Conservation (phyloP, 37 sponge, comb jelly and placozoan genomes). For the Mnemiopsis leidyi region DNA sequence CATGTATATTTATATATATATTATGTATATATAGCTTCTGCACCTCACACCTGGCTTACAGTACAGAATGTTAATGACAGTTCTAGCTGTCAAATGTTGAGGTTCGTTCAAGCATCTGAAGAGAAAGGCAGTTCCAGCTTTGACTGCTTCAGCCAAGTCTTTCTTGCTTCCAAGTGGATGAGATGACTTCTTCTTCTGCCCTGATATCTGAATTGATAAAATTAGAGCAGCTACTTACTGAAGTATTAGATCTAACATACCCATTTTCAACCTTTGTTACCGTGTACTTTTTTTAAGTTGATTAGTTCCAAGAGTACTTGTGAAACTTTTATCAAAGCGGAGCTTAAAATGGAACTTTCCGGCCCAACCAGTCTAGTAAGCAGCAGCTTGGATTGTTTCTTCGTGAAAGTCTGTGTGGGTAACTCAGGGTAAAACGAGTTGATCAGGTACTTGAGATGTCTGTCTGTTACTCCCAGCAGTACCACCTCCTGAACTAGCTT, state of each 20-base stretch:
- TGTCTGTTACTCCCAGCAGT: background rate
- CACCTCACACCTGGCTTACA: conserved; percentile 14
- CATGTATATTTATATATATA: too few species aligned
- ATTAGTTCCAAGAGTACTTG: too few species aligned
- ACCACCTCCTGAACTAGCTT: background rate
- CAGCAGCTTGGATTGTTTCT: background rate
- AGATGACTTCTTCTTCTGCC: conserved; percentile 4
- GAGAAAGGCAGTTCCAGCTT: background rate
- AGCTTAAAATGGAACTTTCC: too few species aligned
- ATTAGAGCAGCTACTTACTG: too few species aligned
- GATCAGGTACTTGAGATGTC: background rate
- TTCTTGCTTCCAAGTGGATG: background rate
- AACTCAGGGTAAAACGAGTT: background rate
- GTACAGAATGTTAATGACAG: conserved; percentile 26
- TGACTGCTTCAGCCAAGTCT: background rate
- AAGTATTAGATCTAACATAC: too few species aligned
- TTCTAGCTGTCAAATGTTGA: background rate
- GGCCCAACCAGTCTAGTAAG: background rate
- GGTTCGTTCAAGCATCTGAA: conserved; percentile 5
- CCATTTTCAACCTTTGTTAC: too few species aligned
- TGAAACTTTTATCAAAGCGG: too few species aligned
- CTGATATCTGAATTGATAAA: background rate
- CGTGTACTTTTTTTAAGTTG: too few species aligned
- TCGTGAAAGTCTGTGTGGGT: background rate
- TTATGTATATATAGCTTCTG: background rate